These are phyloP conservation scores for Sebastes trivittatus DNA, from an alignment of 2,797 vertebrate species.

Conservation along the genomic window DNA sequence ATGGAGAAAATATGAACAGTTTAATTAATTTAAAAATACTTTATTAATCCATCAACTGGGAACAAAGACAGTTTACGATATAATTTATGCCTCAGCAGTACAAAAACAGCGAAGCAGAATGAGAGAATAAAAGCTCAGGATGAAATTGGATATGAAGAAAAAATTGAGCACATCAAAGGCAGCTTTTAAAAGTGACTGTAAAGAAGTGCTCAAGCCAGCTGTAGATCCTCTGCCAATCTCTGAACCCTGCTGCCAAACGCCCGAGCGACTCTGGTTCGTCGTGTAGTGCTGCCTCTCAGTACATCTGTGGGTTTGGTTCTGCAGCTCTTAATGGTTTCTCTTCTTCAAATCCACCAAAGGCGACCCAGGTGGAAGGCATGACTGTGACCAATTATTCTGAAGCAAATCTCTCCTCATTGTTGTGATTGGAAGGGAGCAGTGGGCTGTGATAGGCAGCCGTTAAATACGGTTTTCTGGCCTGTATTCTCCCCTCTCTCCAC, in stretches of 20 bases:
- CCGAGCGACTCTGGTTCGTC: background rate
- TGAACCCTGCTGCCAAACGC: constrained; percentile 22
- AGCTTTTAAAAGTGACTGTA: constrained; percentile 12
- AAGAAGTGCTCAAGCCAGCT: constrained; percentile 19
- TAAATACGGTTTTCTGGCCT: constrained; percentile 72
- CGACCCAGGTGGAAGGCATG: constrained; percentile 65
- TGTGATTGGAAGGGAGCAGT: constrained; percentile 52
- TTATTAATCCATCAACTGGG: background rate
- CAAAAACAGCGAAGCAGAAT: background rate
- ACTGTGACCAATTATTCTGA: constrained; percentile 74
- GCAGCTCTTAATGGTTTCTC: constrained; percentile 49
- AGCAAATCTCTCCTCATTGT: constrained; percentile 67
- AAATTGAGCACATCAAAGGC: constrained; percentile 20
- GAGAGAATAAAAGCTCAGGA: background rate
- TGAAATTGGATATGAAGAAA: constrained; percentile 8
- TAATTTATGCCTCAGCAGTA: background rate
- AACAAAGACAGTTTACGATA: background rate
- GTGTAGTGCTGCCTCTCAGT: constrained; percentile 20
- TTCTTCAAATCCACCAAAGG: constrained; percentile 63
- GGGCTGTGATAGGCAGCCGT: constrained; percentile 66
- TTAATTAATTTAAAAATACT: background rate
- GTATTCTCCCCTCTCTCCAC: constrained; percentile 44
- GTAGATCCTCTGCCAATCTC: constrained; percentile 14
- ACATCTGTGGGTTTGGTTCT: constrained; percentile 36
- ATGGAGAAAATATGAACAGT: background rate